Evolutionary conservation across 2,888 invertebrate species (phyloP).

Genomic region (Epinotia ramella): DNA sequence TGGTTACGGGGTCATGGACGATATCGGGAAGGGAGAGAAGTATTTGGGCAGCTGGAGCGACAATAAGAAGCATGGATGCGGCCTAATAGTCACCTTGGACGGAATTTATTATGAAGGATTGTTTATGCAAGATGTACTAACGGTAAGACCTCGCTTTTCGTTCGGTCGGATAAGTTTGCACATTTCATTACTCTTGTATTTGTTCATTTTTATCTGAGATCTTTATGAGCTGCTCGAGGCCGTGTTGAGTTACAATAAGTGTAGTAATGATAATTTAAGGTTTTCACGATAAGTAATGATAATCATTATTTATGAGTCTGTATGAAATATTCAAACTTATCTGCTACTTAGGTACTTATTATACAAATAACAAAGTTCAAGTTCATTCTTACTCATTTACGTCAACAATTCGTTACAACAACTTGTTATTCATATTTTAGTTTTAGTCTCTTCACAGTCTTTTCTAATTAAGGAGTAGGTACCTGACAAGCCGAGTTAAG

Average conservation of each 20-base stretch:
- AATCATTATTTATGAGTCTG: conserved; percentile 1
- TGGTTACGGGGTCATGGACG: conserved; percentile 96
- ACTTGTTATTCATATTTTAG: neutral
- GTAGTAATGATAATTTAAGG: conserved; percentile 21
- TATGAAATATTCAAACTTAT: neutral
- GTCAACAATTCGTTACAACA: neutral
- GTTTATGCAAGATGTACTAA: conserved; percentile 91
- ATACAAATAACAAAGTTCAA: neutral
- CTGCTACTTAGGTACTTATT: neutral
- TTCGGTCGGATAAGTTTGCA: conserved; percentile 41
- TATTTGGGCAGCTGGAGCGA: conserved; percentile 96
- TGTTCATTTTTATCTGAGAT: conserved; percentile 38
- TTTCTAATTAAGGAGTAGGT: no score
- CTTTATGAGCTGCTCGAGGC: conserved; percentile 27
- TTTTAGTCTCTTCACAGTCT: no score
- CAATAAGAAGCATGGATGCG: conserved; percentile 93
- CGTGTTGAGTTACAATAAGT: conserved; percentile 26
- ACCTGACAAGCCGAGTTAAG: no score
- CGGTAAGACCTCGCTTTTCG: conserved; percentile 78
- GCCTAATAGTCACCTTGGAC: conserved; percentile 94
- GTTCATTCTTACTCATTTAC: neutral
- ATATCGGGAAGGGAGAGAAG: conserved; percentile 94
- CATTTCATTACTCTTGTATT: conserved; percentile 35
- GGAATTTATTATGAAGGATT: conserved; percentile 96
- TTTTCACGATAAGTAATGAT: conserved; percentile 30